phyloP scores from a whole-genome alignment of 1,140 invertebrate species.

The Steinernema feltiae region DNA sequence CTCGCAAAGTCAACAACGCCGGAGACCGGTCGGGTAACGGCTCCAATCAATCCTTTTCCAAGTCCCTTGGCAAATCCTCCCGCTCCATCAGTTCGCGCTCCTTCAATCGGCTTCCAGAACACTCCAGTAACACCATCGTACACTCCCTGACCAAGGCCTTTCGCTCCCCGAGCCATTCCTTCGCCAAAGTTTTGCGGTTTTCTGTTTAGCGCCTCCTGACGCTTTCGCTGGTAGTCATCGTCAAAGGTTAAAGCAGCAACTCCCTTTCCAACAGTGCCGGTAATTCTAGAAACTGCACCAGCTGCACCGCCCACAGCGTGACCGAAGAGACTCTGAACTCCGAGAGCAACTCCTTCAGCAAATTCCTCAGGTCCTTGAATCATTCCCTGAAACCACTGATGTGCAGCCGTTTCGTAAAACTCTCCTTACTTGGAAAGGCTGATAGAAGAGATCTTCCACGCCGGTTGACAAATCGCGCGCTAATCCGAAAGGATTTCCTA shows the following conservation, averaged over 20 bases:
- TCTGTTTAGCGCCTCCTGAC: slow-evolving; percentile 79
- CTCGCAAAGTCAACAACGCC: slow-evolving; percentile 95
- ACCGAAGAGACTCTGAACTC: slow-evolving; percentile 68
- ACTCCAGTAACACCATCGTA: slow-evolving; percentile 65
- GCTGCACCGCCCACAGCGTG: slow-evolving; percentile 91
- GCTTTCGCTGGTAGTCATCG: slow-evolving; percentile 86
- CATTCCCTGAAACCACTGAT: neutral
- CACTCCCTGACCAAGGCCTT: slow-evolving; percentile 82
- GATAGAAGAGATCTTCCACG: slow-evolving; percentile 93
- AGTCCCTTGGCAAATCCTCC: slow-evolving; percentile 95
- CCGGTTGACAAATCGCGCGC: slow-evolving; percentile 86
- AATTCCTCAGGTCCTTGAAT: slow-evolving; percentile 97
- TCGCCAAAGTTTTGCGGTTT: slow-evolving; percentile 79
- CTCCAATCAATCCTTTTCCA: slow-evolving; percentile 86
- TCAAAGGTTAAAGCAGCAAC: slow-evolving; percentile 89
- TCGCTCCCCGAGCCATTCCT: slow-evolving; percentile 83
- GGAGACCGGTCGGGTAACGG: slow-evolving; percentile 85
- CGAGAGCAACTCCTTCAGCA: slow-evolving; percentile 80
- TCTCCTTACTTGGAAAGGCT: slow-evolving; percentile 80
- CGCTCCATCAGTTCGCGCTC: slow-evolving; percentile 86
- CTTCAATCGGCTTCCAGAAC: slow-evolving; percentile 84
- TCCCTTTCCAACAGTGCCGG: slow-evolving; percentile 74
- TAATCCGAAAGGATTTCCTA: slow-evolving; percentile 94
- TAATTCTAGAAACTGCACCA: slow-evolving; percentile 88
- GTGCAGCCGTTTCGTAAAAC: too few relatives aligned